Evolutionary conservation across 2,888 invertebrate species (phyloP).

Genomic region (Rotaria socialis): DNA sequence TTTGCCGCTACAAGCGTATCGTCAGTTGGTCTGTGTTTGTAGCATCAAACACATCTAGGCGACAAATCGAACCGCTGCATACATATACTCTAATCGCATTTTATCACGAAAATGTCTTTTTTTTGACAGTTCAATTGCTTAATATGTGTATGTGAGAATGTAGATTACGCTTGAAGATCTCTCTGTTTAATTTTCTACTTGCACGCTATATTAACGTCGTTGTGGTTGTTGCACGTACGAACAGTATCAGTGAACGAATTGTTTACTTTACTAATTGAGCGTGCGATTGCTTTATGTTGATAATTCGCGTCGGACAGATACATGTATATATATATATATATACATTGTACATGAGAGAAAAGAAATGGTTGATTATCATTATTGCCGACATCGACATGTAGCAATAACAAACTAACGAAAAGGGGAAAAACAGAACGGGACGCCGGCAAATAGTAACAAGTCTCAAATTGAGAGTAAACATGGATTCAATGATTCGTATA

Average conservation of each 20-base stretch:
- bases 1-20: conserved; percentile 17
- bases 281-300: conserved; percentile 1
- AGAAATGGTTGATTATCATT: not conserved
- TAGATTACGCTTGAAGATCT: not conserved
- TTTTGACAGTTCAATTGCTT: conserved; percentile 10
- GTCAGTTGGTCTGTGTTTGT: not conserved
- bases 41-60: conserved; percentile 7
- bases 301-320: not conserved
- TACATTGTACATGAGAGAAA: not conserved
- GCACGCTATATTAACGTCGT: not conserved
- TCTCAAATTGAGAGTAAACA: not conserved
- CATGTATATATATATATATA: not conserved
- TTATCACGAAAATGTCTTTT: conserved; percentile 4
- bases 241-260: not conserved
- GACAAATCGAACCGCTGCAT: not conserved
- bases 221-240: no score
- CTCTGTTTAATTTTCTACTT: not conserved
- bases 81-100: not conserved
- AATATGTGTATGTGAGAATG: not conserved
- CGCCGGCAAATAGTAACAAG: not conserved
- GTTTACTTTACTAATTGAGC: conserved; percentile 15
- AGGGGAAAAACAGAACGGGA: not conserved
- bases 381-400: conserved; percentile 18
- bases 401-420: not conserved
- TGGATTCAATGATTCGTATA: not conserved